Evolutionary conservation across 2,888 invertebrate genomes (phyloP).

Genomic region (Spisula solida): DNA sequence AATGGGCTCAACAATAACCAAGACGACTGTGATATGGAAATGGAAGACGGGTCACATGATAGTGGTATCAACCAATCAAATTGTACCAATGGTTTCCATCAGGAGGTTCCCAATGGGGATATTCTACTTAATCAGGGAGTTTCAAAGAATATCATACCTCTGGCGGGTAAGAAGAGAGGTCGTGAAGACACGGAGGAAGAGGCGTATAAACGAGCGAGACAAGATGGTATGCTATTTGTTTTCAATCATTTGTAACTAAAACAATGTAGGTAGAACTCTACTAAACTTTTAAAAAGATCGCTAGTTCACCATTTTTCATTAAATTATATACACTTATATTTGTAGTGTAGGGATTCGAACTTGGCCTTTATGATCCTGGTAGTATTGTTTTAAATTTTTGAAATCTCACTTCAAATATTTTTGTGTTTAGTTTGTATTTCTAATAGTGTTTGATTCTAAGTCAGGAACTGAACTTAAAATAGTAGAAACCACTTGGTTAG

Average conservation of each 20-base stretch:
- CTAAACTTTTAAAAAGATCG: neutral
- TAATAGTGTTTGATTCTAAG: too few relatives aligned
- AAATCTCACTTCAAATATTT: too few relatives aligned
- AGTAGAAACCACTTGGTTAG: too few relatives aligned
- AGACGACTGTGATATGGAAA: conserved; percentile 74
- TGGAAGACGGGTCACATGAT: conserved; percentile 55
- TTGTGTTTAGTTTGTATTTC: too few relatives aligned
- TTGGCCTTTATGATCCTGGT: too few relatives aligned
- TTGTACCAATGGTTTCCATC: conserved; percentile 24
- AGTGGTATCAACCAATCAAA: conserved; percentile 17
- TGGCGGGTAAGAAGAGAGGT: conserved; percentile 80
- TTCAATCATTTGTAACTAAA: neutral
- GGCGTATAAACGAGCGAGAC: conserved; percentile 70
- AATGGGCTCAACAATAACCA: conserved; percentile 55
- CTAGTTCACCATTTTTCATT: neutral
- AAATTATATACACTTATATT: neutral
- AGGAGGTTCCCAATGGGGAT: conserved; percentile 48
- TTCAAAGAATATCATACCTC: conserved; percentile 60
- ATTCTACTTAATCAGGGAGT: conserved; percentile 53
- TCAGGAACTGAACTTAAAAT: too few relatives aligned
- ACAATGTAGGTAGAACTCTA: neutral
- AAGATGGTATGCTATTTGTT: conserved; percentile 60
- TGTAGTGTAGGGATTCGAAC: too few relatives aligned
- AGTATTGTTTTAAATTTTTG: too few relatives aligned
- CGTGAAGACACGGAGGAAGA: conserved; percentile 78